Base-by-base conservation (phyloP, 2,113 vertebrate genomes). In the Bos javanicus region DNA sequence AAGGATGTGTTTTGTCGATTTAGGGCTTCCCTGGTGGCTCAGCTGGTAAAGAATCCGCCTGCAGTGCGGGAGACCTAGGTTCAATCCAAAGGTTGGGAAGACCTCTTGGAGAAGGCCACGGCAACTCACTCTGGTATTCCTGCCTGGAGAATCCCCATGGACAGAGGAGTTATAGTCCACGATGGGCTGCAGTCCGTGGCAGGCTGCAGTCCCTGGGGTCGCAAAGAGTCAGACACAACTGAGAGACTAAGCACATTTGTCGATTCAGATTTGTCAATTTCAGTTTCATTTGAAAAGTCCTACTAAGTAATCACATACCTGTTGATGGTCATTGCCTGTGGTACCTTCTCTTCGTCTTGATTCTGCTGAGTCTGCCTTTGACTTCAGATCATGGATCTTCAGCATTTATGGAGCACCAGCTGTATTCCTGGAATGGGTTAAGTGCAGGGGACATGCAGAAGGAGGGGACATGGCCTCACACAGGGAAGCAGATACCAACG, bases 401-500 rank as follows among this genome's bases (percentile, higher is more conserved):
- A 16, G 76, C 21, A 3, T 30, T 26, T 12, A 6, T 3, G 39
- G n/a, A 46, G 60, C 46, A 48, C 16, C n/a, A 7, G 1, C 50
- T 0, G 0, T 15, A 6, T 26, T 74, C 25, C 25, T 14, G 25
- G 36, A 8, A 3, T 12, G 74, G 8, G 36, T 30, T 39, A 4
- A 11, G 25, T 48, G 36, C 33, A 10, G 46, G 67, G n/a, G n/a
- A 46, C 10, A 2, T 3, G 33, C 2, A 1, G 59, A 23, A 90
- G 90, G 10, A 23, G 25, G 50, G 12, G 50, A 4, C 28, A 0
- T 2, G 3, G 12, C 3, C 60, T 6, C 13, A 25, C 9, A 4
- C 19, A 7, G 7, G 39, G 60, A 28, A 36, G 48, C 19, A 9
- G 57, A 6, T 2, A 0, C 19, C 26, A 6, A 0, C 1, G 1